Evolutionary conservation across 2,888 invertebrate genomes (phyloP).

Genomic region (Tetropium fuscum): DNA sequence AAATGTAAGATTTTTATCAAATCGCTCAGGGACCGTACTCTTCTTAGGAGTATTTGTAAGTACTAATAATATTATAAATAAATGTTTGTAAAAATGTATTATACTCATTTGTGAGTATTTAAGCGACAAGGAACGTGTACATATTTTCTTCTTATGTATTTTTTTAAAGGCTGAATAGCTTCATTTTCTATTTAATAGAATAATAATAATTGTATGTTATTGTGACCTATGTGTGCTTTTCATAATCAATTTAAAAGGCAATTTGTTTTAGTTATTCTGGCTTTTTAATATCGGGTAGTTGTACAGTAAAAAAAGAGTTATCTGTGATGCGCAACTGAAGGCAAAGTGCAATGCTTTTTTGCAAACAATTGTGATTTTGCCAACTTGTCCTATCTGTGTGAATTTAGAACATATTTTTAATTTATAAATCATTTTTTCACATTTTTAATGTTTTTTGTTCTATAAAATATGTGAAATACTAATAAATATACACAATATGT

Average conservation of each 20-base stretch:
- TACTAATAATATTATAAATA: slow-evolving; percentile 40
- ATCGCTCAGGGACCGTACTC: slow-evolving; percentile 56
- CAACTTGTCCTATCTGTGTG: slow-evolving; percentile 64
- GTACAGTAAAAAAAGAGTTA: slow-evolving; percentile 59
- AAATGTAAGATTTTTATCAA: slow-evolving; percentile 53
- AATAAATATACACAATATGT: slow-evolving; percentile 48
- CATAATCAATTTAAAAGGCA: slow-evolving; percentile 40
- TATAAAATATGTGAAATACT: slow-evolving; percentile 62
- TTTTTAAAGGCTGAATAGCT: slow-evolving; percentile 50
- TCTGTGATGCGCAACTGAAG: slow-evolving; percentile 65
- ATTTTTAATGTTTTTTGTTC: slow-evolving; percentile 61
- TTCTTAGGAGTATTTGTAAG: slow-evolving; percentile 36
- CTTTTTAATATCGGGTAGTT: slow-evolving; percentile 50
- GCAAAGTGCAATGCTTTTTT: slow-evolving; percentile 66
- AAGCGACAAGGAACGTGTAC: slow-evolving; percentile 37
- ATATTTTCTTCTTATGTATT: slow-evolving; percentile 49
- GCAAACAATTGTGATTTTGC: slow-evolving; percentile 64
- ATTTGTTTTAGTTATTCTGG: slow-evolving; percentile 36
- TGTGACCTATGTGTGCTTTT: slow-evolving; percentile 54
- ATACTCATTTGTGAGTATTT: slow-evolving; percentile 39
- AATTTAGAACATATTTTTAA: slow-evolving; percentile 62
- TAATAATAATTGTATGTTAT: slow-evolving; percentile 27
- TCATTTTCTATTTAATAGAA: slow-evolving; percentile 51
- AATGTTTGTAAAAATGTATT: slow-evolving; percentile 52
- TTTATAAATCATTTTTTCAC: slow-evolving; percentile 62